Evolutionary conservation across 2,797 vertebrate genomes (phyloP).

Genomic region (Lates japonicus): DNA sequence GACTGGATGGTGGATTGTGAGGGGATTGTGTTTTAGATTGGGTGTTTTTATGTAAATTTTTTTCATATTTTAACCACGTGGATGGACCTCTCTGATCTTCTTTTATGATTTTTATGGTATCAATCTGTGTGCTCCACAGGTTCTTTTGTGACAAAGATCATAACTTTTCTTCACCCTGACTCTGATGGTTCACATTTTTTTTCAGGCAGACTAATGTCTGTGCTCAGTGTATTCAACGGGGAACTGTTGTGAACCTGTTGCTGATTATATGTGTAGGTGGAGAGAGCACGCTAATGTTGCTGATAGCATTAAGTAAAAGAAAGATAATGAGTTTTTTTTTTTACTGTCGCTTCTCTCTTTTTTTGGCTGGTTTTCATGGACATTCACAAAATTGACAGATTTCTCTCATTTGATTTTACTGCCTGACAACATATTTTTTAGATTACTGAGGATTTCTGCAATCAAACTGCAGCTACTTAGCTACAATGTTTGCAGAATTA

Average conservation of each 20-base stretch:
- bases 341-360: neutral
- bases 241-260: slow-evolving; percentile 35
- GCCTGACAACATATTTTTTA: neutral
- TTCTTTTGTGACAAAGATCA: neutral
- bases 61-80: neutral
- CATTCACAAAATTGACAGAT: neutral
- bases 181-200: neutral
- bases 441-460: too few relatives aligned
- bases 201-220: neutral
- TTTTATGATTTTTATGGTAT: neutral
- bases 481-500: too few relatives aligned
- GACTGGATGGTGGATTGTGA: slow-evolving; percentile 31
- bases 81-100: neutral
- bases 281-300: neutral
- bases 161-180: neutral
- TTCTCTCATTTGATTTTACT: neutral
- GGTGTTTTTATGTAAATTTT: neutral
- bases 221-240: neutral
- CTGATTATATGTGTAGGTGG: slow-evolving; percentile 18
- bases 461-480: too few relatives aligned
- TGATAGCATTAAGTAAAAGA: slow-evolving; percentile 24
- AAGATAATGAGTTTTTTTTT: slow-evolving; percentile 2
- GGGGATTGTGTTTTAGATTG: slow-evolving; percentile 10
- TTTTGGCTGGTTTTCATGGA: neutral
- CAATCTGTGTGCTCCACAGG: neutral